Evolutionary conservation across 2,797 vertebrate genomes (phyloP).

Genomic region (Tapirus indicus): DNA sequence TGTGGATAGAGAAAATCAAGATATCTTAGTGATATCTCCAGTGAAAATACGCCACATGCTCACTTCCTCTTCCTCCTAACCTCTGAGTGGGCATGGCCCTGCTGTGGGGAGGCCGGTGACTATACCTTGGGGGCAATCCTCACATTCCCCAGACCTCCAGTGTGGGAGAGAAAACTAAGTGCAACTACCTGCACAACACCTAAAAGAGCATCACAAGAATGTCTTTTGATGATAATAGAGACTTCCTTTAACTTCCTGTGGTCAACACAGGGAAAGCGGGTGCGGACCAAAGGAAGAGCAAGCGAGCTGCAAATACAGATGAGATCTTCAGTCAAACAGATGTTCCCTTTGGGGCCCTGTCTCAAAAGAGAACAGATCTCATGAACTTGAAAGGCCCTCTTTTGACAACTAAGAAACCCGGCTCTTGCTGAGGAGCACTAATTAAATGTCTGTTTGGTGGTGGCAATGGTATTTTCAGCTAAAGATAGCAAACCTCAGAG

Average conservation of each 20-base stretch:
- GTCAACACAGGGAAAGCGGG: slow-evolving; percentile 28
- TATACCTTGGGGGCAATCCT: neutral
- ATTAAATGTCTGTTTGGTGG: neutral
- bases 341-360: neutral
- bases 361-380: neutral
- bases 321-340: neutral
- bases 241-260: neutral
- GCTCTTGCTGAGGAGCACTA: neutral
- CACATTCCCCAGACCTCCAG: neutral
- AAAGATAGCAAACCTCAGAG: neutral
- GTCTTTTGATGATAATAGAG: neutral
- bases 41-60: neutral
- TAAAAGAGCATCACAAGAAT: neutral
- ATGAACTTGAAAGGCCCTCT: slow-evolving; percentile 9
- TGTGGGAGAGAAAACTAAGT: slow-evolving; percentile 9
- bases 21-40: neutral
- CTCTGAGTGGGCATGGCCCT: neutral
- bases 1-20: slow-evolving; percentile 15
- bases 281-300: neutral
- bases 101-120: neutral
- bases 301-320: neutral
- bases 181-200: neutral
- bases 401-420: neutral
- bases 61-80: neutral
- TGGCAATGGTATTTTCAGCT: neutral